Percentiles rank a stretch among this genome's conserved stretches.
These are phyloP conservation scores for Protophormia terraenovae DNA, from an alignment of 2,888 invertebrate genomes.

Conservation along the genomic window DNA sequence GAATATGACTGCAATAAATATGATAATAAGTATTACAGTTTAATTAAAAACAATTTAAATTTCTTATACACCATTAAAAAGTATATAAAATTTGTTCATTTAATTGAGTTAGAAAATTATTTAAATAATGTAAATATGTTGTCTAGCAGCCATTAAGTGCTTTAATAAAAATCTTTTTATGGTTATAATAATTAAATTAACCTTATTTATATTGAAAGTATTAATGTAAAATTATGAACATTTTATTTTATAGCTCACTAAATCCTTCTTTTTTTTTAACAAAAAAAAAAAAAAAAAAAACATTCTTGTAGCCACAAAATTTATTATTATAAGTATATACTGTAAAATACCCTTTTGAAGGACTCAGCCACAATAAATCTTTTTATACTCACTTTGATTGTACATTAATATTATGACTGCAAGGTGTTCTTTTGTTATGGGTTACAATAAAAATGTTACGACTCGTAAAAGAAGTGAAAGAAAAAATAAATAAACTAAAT, in stretches of 20 bases:
- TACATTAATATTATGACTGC: not conserved
- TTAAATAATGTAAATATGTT: no score
- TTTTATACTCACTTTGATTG: not conserved
- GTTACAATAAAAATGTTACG: not conserved
- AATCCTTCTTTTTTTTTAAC: no score
- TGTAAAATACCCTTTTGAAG: not conserved
- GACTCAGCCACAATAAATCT: not conserved
- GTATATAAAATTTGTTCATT: no score
- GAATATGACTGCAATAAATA: not conserved
- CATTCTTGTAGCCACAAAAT: not conserved
- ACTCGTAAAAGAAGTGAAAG: not conserved
- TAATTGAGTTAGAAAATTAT: no score
- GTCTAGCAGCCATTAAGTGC: no score
- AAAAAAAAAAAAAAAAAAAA: not conserved
- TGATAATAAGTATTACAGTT: not conserved
- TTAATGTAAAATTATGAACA: not conserved
- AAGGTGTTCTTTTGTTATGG: constrained; percentile 13
- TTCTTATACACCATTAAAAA: not conserved
- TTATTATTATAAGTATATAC: not conserved
- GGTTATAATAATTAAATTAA: no score
- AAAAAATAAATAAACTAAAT: not conserved
- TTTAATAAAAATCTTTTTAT: no score
- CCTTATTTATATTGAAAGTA: no score
- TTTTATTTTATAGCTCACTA: not conserved
- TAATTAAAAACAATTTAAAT: not conserved